Conservation (phyloP, 2,113 vertebrate species). For the Falco punctatus region DNA sequence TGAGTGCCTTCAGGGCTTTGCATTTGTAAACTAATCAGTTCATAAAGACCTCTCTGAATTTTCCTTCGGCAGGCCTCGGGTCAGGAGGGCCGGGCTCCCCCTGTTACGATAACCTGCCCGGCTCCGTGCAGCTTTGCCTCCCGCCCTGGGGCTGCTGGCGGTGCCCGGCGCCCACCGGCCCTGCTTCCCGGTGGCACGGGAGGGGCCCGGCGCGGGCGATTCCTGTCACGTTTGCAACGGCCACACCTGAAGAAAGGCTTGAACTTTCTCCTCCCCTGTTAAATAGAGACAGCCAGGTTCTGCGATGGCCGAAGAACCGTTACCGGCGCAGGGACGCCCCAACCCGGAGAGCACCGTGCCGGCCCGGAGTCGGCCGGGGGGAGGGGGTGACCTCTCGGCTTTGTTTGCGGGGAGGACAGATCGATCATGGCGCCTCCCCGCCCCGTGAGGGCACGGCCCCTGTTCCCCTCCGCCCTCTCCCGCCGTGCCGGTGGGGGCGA, state of each 20-base stretch:
- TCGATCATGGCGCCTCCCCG: neutral
- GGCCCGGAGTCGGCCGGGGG: neutral
- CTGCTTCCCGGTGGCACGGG: neutral
- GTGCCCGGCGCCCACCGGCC: too few relatives aligned
- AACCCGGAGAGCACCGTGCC: accelerated
- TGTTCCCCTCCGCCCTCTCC: neutral
- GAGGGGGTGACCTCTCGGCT: neutral
- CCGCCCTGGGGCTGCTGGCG: neutral
- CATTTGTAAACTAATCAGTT: neutral
- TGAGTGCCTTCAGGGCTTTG: neutral
- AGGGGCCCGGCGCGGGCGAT: neutral
- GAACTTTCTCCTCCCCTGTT: neutral
- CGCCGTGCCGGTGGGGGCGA: neutral
- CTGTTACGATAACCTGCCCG: neutral
- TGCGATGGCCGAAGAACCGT: too few relatives aligned
- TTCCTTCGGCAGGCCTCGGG: neutral
- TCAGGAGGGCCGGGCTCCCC: neutral
- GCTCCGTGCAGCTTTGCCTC: neutral
- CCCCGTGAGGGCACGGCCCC: neutral
- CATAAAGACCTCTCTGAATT: neutral
- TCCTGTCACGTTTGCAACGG: neutral
- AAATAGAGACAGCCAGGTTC: neutral
- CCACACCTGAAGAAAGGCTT: neutral
- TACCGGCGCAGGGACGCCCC: neutral
- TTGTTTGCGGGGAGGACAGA: neutral